Percentiles rank a stretch among this genome's conserved stretches.
These are phyloP conservation scores for Taxidea taxus DNA, from an alignment of 2,113 vertebrate species.

Conservation along the genomic window DNA sequence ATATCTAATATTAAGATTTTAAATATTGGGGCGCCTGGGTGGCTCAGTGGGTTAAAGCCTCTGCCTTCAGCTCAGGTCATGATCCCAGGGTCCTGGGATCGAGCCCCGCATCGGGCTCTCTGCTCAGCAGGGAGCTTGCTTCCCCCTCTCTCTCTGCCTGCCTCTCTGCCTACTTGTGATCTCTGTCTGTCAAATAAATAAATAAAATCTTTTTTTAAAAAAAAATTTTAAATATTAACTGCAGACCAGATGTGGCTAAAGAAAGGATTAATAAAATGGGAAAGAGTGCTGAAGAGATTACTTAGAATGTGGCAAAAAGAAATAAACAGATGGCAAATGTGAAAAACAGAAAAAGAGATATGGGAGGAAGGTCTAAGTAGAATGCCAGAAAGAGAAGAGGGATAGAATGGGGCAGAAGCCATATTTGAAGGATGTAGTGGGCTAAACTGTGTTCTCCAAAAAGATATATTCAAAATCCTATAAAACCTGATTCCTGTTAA, in stretches of 20 bases:
- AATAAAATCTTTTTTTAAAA: too few relatives aligned
- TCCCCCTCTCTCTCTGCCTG: too few relatives aligned
- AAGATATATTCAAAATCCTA: neutral
- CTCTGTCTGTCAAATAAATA: too few relatives aligned
- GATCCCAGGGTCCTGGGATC: too few relatives aligned
- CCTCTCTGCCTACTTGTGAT: too few relatives aligned
- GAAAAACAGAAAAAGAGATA: neutral
- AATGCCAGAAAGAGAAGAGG: neutral
- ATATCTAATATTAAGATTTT: neutral
- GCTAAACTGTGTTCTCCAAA: neutral
- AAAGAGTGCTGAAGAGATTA: neutral
- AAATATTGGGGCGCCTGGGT: too few relatives aligned
- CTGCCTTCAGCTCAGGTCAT: too few relatives aligned
- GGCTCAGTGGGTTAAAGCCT: too few relatives aligned
- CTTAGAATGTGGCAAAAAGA: neutral
- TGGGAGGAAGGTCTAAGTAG: neutral
- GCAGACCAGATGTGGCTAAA: neutral
- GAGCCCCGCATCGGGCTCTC: too few relatives aligned
- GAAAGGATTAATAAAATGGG: neutral
- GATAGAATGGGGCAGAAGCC: neutral
- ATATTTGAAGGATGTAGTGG: neutral
- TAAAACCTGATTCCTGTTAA: neutral
- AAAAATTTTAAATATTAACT: neutral
- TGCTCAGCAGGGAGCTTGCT: too few relatives aligned
- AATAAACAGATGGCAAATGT: neutral